Evolutionary conservation across 1,140 invertebrate genomes (phyloP).

Genomic region (Nebria ingens): DNA sequence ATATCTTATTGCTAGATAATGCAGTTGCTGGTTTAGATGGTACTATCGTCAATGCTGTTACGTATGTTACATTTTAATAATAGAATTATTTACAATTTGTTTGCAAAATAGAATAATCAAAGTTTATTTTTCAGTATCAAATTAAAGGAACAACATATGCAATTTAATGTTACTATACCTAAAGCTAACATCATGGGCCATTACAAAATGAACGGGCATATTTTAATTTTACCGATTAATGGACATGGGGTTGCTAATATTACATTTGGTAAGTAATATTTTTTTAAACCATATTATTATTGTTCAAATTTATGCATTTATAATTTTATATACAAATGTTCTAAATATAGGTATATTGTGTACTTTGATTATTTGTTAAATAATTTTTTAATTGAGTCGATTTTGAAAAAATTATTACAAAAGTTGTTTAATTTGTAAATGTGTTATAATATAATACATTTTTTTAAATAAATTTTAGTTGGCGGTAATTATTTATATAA

Average conservation of each 20-base stretch:
- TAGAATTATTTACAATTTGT: not conserved
- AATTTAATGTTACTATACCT: slow-evolving; percentile 28
- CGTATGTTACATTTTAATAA: not conserved
- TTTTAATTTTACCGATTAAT: slow-evolving; percentile 57
- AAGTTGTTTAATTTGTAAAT: not conserved
- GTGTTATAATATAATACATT: slow-evolving; percentile 14
- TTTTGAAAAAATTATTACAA: no score
- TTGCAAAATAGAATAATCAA: no score
- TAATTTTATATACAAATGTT: not conserved
- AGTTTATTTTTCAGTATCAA: slow-evolving; percentile 34
- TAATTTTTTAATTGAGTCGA: no score
- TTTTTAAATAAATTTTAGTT: slow-evolving; percentile 34
- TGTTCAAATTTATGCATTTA: not conserved
- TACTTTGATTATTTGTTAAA: no score
- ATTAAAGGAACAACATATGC: slow-evolving; percentile 37
- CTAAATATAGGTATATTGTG: slow-evolving; percentile 13
- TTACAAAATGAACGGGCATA: slow-evolving; percentile 55
- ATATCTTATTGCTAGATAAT: not conserved
- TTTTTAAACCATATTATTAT: no score
- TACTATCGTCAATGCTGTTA: not conserved
- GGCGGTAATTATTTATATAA: slow-evolving; percentile 46
- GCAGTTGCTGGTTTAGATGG: not conserved
- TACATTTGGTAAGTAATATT: slow-evolving; percentile 45
- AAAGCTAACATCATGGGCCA: slow-evolving; percentile 43
- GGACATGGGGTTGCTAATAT: slow-evolving; percentile 58